Evolutionary conservation across 2,888 invertebrate genomes (phyloP), one percentile per base, ranked within the genome.

Genomic region (Andrena dorsata): DNA sequence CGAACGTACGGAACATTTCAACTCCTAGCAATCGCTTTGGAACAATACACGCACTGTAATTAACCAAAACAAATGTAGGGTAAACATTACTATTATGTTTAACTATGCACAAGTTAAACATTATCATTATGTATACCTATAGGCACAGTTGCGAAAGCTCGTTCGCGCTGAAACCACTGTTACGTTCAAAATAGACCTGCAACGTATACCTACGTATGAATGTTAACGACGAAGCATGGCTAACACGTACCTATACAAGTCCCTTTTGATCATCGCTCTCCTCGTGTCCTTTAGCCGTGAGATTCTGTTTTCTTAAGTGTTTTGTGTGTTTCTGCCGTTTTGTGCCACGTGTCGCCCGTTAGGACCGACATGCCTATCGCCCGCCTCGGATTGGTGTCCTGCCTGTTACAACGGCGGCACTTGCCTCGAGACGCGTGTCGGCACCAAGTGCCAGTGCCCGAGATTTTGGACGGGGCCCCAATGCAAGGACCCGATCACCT

Each of bases 401-500:
- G 80, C 89, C 28, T 94, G 94, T 78, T 94, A 95, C 94, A 95
- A 96, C 94, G 95, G 94, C 83, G 94, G 94, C 84, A 93, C 92
- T 61, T 95, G 95, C 86, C 85, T 93, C 73, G 93, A 94, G 75
- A 91, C 87, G 72, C 76, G 71, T 47, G 88, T 90, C 26, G 93
- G 93, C 23, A 82, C 89, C 49, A 85, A 81, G 75, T 93, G 93
- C 66, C 90, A 91, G 23, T 93, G 93, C 80, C 90, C 93, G 2
- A 89, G 90, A 83, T 92, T 91, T 66, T 92, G 91, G 92, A 92
- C 89, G 20, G 91, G 89, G 69, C 92, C 94, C 82, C 94, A 94
- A 81, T 96, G 96, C 93, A 94, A 94, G 87, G 92, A 91, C 56
- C 90, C 89, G 76, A 89, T 92, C 79, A 92, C 92, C 66, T 94